Evolutionary conservation across 2,888 invertebrate genomes (phyloP).

Genomic region (Drosophila pullipes): DNA sequence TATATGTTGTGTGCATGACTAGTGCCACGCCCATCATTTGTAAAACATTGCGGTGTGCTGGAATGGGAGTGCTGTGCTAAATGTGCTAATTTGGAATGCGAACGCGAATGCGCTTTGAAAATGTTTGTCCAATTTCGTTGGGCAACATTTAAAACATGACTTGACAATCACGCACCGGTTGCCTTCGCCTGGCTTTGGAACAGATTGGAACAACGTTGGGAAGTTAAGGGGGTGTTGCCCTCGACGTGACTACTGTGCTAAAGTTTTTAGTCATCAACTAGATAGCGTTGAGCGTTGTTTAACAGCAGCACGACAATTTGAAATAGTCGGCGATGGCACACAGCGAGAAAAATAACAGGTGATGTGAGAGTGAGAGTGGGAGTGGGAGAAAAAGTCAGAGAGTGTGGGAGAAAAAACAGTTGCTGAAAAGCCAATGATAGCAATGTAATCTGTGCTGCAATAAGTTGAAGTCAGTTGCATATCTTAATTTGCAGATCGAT

Average conservation of each 20-base stretch:
- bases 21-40: slow-evolving; percentile 39
- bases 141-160: slow-evolving; percentile 79
- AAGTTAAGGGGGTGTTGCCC: slow-evolving; percentile 16
- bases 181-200: neutral
- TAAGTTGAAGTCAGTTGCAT: neutral
- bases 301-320: slow-evolving; percentile 44
- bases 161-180: slow-evolving; percentile 74
- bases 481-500: slow-evolving; percentile 34
- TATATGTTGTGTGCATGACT: slow-evolving; percentile 32
- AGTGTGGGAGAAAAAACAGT: neutral
- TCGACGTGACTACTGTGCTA: slow-evolving; percentile 70
- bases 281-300: slow-evolving; percentile 75
- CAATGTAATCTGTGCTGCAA: neutral
- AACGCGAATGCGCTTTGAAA: slow-evolving; percentile 69
- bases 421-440: neutral
- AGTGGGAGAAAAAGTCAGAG: neutral
- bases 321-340: slow-evolving; percentile 20
- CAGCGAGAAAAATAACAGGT: slow-evolving; percentile 14
- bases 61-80: slow-evolving; percentile 16
- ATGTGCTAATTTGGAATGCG: slow-evolving; percentile 74
- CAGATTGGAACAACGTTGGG: slow-evolving; percentile 16
- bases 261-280: slow-evolving; percentile 77
- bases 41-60: slow-evolving; percentile 7
- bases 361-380: neutral
- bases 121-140: slow-evolving; percentile 80